These are phyloP conservation scores for Girardinus metallicus DNA, from an alignment of 2,797 vertebrate genomes.

Conservation along the genomic window DNA sequence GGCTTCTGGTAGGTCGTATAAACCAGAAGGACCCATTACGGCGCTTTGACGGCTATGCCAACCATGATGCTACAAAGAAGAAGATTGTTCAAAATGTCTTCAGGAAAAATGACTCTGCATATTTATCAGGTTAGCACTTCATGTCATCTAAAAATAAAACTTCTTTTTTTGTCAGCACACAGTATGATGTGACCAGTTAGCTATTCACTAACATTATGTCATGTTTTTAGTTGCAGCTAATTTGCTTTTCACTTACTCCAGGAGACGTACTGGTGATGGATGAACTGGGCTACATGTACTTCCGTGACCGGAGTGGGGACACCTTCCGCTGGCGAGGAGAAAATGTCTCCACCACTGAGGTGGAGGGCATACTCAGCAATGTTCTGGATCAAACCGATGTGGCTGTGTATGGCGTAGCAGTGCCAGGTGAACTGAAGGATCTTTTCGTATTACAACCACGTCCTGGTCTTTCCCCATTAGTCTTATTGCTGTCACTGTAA, in stretches of 20 bases:
- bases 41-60: conserved; percentile 91
- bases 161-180: not conserved
- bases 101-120: conserved; percentile 87
- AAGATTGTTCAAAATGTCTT: conserved; percentile 89
- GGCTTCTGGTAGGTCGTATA: conserved; percentile 89
- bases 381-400: conserved; percentile 88
- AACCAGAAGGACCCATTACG: conserved; percentile 89
- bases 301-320: conserved; percentile 89
- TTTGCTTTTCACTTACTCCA: conserved; percentile 42
- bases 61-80: conserved; percentile 87
- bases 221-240: not conserved
- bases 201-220: not conserved
- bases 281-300: conserved; percentile 94
- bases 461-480: not conserved
- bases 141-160: not conserved
- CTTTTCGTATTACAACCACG: not conserved
- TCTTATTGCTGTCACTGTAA: not conserved
- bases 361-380: conserved; percentile 87
- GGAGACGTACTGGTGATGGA: conserved; percentile 94
- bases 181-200: not conserved
- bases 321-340: conserved; percentile 94
- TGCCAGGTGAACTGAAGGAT: conserved; percentile 81
- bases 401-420: conserved; percentile 87
- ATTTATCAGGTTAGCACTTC: conserved; percentile 85
- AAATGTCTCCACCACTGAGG: conserved; percentile 92